These are phyloP conservation scores for Diarsia brunnea DNA, from an alignment of 2,888 invertebrate species.

Conservation along the genomic window DNA sequence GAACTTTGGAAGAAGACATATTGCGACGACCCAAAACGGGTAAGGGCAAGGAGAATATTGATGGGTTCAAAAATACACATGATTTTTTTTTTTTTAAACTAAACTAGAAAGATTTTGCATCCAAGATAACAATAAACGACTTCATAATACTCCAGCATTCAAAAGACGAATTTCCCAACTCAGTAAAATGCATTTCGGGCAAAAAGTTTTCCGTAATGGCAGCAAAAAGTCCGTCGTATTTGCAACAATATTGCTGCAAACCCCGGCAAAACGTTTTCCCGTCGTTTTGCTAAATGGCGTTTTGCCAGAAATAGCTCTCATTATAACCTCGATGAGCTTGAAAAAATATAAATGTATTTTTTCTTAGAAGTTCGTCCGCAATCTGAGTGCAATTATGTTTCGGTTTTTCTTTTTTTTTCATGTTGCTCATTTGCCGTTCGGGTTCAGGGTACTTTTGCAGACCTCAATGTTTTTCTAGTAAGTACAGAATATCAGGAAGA, in stretches of 20 bases:
- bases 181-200: constrained; percentile 36
- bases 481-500: not conserved
- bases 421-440: constrained; percentile 34
- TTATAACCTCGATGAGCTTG: constrained; percentile 54
- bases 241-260: constrained; percentile 30
- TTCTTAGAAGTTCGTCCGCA: constrained; percentile 28
- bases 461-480: constrained; percentile 14
- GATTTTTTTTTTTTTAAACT: not conserved
- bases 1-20: no score
- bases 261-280: constrained; percentile 40
- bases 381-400: constrained; percentile 17
- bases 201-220: constrained; percentile 28
- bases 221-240: constrained; percentile 37
- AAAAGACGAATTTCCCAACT: not conserved
- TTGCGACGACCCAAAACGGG: no score
- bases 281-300: constrained; percentile 38
- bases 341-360: constrained; percentile 48
- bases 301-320: constrained; percentile 41
- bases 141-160: constrained; percentile 9
- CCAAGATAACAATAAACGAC: not conserved
- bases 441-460: constrained; percentile 16
- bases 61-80: not conserved
- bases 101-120: not conserved
- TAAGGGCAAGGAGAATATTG: no score
- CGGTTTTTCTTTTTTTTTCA: not conserved